Percentiles rank a stretch among this genome's conserved stretches.
These are phyloP conservation scores for Unio pictorum DNA, from an alignment of 2,888 invertebrate species.

Conservation along the genomic window DNA sequence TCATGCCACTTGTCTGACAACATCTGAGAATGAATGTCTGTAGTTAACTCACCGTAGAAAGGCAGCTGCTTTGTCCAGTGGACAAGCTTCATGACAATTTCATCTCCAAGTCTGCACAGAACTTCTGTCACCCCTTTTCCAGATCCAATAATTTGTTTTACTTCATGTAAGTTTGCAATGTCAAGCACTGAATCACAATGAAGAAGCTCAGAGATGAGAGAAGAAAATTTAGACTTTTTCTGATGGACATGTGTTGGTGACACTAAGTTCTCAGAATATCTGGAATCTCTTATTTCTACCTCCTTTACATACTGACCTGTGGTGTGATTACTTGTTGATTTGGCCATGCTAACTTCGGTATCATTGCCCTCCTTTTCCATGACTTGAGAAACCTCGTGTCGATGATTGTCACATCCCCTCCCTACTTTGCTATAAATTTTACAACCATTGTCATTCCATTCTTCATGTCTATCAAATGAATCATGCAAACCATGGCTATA, in stretches of 20 bases:
- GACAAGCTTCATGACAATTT: conserved; percentile 97
- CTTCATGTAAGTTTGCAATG: conserved; percentile 47
- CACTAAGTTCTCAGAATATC: too few relatives aligned
- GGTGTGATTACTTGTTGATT: too few relatives aligned
- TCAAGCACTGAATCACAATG: conserved; percentile 47
- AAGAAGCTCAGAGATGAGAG: conserved; percentile 42
- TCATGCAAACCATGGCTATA: too few relatives aligned
- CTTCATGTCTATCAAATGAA: too few relatives aligned
- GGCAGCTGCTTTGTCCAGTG: conserved; percentile 99
- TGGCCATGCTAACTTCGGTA: too few relatives aligned
- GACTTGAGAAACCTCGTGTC: too few relatives aligned
- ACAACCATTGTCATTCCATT: too few relatives aligned
- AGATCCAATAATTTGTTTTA: conserved; percentile 38
- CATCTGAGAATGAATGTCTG: conserved; percentile 88
- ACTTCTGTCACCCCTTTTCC: conserved; percentile 77
- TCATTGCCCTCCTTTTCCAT: too few relatives aligned
- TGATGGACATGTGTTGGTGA: conserved; percentile 1
- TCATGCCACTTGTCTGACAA: conserved; percentile 97
- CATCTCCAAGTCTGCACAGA: conserved; percentile 96
- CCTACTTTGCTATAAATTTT: too few relatives aligned
- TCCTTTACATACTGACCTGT: too few relatives aligned
- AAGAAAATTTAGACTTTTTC: not conserved
- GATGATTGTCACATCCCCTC: too few relatives aligned
- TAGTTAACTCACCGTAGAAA: conserved; percentile 96
- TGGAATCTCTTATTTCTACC: too few relatives aligned